Base-by-base conservation (phyloP, 2,113 vertebrate species). In the Guaruba guarouba region DNA sequence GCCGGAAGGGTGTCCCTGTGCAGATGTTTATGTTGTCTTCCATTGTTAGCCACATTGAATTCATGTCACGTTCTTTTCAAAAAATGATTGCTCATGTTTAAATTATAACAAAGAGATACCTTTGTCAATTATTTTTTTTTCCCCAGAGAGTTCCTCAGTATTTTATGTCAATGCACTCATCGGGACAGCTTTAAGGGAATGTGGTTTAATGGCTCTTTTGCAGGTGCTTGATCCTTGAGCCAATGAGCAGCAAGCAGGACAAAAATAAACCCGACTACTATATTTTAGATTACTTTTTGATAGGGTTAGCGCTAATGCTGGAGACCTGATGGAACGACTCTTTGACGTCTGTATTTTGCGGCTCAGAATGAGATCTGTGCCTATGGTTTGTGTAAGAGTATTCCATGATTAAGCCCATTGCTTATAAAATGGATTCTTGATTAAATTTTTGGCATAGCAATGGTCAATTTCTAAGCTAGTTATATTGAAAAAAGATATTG, bases 111-210 rank as follows among this genome's bases (percentile, higher is more conserved):
- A 48, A 88, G 49, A n/a, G 75, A n/a, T 49, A 71, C 55, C 41
- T 74, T 61, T 70, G 52, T 39, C 22, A 18, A 35, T 59, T 35
- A 16, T 24, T 24, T 8, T 31, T 33, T 43, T 76, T 64, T 9
- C 13, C 13, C 29, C 22, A 13, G 13, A 13, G 13, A 92, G 37
- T 81, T 93, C 86, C 70, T 49, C 9, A 82, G 11, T 90, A 55
- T 54, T 97, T 95, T 91, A 73, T 77, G 33, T 83, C 66, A 54
- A 16, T 73, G 43, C 31, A 31, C 35, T 93, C 78, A 68, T 62
- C 61, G 31, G 86, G 73, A 20, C 85, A 88, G 49, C 57, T 54
- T 94, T 62, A 94, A 97, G 78, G 76, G 89, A 95, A 96, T 73
- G 83, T 64, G 31, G 41, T 89, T 96, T 88, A 94, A 81, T 55